phyloP scores from a whole-genome alignment of 2,888 invertebrate genomes.

The Trypoxylon attenuatum region DNA sequence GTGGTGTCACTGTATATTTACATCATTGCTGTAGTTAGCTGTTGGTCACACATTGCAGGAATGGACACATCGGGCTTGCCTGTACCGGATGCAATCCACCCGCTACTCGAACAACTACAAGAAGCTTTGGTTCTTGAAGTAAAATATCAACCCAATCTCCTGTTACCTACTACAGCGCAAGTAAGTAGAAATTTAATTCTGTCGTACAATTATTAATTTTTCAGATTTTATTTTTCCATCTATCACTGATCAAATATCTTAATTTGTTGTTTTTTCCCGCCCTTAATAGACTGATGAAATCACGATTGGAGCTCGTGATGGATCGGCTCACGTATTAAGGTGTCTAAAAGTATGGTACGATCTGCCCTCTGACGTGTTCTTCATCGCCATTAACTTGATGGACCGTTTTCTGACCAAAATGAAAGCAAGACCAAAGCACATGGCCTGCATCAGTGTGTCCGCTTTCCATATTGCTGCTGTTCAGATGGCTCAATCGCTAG shows the following conservation, averaged over 20 bases:
- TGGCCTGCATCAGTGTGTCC: conserved; percentile 91
- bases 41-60: conserved; percentile 70
- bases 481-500: conserved; percentile 78
- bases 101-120: conserved; percentile 75
- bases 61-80: conserved; percentile 74
- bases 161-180: conserved; percentile 80
- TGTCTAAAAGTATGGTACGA: conserved; percentile 92
- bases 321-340: conserved; percentile 86
- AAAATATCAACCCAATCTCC: conserved; percentile 83
- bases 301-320: conserved; percentile 85
- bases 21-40: conserved; percentile 57
- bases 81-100: conserved; percentile 74
- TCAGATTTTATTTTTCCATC: too few species aligned
- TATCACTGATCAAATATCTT: too few species aligned
- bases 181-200: too few species aligned
- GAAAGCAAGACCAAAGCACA: conserved; percentile 88
- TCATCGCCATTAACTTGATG: conserved; percentile 86
- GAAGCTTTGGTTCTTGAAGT: conserved; percentile 82
- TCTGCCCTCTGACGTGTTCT: conserved; percentile 85
- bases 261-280: too few species aligned
- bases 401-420: conserved; percentile 89
- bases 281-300: conserved; percentile 85
- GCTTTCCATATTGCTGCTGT: conserved; percentile 89
- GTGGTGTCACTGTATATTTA: conserved; percentile 48
- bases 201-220: too few species aligned